These are phyloP conservation scores for Chymomyza procnemis DNA, from an alignment of 2,888 invertebrate species.

Conservation along the genomic window DNA sequence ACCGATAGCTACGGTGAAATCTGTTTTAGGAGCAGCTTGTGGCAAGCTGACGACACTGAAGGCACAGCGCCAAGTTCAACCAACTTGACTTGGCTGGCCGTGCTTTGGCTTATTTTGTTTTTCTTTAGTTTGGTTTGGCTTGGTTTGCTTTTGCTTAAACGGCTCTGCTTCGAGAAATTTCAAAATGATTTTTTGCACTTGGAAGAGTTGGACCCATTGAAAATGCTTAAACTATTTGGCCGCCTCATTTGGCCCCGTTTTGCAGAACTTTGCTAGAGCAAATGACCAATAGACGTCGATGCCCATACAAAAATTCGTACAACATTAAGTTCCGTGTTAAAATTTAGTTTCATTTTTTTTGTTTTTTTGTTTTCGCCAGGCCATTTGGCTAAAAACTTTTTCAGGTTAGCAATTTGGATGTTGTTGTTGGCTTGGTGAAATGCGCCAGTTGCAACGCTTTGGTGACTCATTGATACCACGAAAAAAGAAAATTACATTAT, in stretches of 20 bases:
- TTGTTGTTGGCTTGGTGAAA: conserved; percentile 18
- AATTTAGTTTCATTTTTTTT: conserved; percentile 29
- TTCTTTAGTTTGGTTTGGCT: conserved; percentile 15
- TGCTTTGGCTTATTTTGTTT: not conserved
- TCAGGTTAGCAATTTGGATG: conserved; percentile 24
- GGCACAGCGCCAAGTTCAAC: conserved; percentile 45
- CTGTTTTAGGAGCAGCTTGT: conserved; percentile 29
- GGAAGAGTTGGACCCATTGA: conserved; percentile 33
- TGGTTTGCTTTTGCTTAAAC: conserved; percentile 29
- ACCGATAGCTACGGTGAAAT: conserved; percentile 58
- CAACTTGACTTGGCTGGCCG: not conserved
- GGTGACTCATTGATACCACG: conserved; percentile 47
- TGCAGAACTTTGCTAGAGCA: conserved; percentile 28
- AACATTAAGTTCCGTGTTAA: conserved; percentile 46
- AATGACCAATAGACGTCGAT: conserved; percentile 1
- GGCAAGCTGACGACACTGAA: not conserved
- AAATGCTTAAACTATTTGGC: conserved; percentile 33
- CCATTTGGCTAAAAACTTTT: conserved; percentile 12
- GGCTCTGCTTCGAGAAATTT: conserved; percentile 41
- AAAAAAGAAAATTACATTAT: conserved; percentile 7
- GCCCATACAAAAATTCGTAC: conserved; percentile 12
- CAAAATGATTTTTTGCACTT: conserved; percentile 17
- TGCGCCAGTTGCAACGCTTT: conserved; percentile 7
- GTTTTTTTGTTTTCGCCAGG: not conserved
- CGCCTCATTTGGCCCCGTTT: conserved; percentile 46